Evolutionary conservation across 1,140 invertebrate species (phyloP).

Genomic region (Agrypnia vestita): DNA sequence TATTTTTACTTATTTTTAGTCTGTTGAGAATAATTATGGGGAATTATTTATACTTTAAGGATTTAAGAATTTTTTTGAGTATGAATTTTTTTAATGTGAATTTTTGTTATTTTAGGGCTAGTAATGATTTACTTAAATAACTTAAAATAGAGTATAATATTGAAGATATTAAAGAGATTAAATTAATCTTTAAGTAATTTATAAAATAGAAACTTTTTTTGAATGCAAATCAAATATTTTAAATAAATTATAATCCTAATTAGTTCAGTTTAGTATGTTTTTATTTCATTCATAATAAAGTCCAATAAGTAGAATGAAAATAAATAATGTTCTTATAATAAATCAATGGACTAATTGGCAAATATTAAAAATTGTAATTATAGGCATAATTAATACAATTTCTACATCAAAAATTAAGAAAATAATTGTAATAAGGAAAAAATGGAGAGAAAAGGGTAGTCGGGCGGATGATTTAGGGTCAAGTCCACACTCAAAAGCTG

Average conservation of each 20-base stretch:
- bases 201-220: too few relatives aligned
- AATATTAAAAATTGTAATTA: slow-evolving; percentile 62
- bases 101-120: too few relatives aligned
- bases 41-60: slow-evolving; percentile 63
- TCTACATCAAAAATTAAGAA: slow-evolving; percentile 81
- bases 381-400: slow-evolving; percentile 74
- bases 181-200: too few relatives aligned
- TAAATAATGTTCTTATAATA: too few relatives aligned
- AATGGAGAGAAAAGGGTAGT: too few relatives aligned
- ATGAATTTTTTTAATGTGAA: slow-evolving; percentile 61
- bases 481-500: slow-evolving; percentile 74
- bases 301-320: too few relatives aligned
- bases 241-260: slow-evolving; percentile 75
- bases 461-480: too few relatives aligned
- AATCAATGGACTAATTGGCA: too few relatives aligned
- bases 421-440: slow-evolving; percentile 60
- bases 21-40: too few relatives aligned
- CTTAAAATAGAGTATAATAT: too few relatives aligned
- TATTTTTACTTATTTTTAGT: slow-evolving; percentile 68
- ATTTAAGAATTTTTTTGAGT: slow-evolving; percentile 63
- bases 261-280: slow-evolving; percentile 75
- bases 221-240: slow-evolving; percentile 79
- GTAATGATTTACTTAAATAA: too few relatives aligned
- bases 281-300: slow-evolving; percentile 75
- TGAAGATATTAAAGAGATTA: too few relatives aligned